A percentile compares a stretch with the other conserved stretches of the same genome.
Conservation (phyloP, 2,113 vertebrate genomes). For the Aptenodytes forsteri region DNA sequence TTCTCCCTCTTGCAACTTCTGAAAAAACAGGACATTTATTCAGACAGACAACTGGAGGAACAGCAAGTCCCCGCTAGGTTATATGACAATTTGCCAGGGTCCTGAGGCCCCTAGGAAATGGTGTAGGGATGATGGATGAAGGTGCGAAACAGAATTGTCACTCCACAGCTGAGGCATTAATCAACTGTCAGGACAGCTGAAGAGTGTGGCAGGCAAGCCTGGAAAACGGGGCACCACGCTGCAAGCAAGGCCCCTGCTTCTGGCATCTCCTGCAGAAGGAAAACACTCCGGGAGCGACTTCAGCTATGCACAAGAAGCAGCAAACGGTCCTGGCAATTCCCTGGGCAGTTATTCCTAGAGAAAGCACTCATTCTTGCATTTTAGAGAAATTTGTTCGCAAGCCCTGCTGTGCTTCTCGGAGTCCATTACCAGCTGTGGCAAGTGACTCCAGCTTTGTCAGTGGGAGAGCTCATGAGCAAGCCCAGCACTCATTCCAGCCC, state of each 20-base stretch:
- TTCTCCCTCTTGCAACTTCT: background rate
- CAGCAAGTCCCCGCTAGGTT: background rate
- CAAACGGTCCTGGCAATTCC: background rate
- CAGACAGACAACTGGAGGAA: background rate
- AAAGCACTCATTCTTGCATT: background rate
- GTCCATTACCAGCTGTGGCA: background rate
- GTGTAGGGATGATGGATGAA: slow-evolving; percentile 68
- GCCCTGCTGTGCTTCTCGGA: background rate
- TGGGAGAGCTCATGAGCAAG: rapidly evolving
- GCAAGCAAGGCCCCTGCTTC: rapidly evolving
- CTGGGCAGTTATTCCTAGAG: background rate
- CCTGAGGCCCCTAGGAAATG: slow-evolving; percentile 50
- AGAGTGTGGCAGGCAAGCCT: background rate
- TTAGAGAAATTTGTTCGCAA: background rate
- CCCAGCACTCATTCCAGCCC: background rate
- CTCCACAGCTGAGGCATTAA: slow-evolving; percentile 60
- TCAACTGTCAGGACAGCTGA: slow-evolving; percentile 53
- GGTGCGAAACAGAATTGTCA: slow-evolving; percentile 54
- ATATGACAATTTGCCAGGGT: slow-evolving; percentile 51
- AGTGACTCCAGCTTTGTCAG: background rate
- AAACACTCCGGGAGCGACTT: background rate
- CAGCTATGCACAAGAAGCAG: background rate
- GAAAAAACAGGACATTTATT: background rate
- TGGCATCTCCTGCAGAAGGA: background rate
- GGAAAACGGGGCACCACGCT: background rate